Percentiles rank a stretch among this genome's conserved stretches.
phyloP scores from a whole-genome alignment of 2,888 invertebrate genomes.

The Mesoligia furuncula region DNA sequence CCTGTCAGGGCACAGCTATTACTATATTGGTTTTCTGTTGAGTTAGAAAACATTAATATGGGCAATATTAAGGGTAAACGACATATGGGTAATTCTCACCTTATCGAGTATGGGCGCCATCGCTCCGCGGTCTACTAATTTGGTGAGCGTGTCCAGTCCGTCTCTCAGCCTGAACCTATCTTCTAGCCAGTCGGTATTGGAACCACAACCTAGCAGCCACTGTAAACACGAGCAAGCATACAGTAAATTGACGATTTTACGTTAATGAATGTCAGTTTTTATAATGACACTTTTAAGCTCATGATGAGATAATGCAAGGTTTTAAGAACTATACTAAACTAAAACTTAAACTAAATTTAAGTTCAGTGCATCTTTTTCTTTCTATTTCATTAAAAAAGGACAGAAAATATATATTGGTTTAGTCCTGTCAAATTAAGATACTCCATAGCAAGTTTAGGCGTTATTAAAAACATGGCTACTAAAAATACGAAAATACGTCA shows the following conservation, averaged over 20 bases:
- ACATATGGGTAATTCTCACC: conserved; percentile 68
- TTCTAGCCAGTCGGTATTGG: conserved; percentile 85
- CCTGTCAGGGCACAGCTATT: background rate
- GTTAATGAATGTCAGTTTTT: background rate
- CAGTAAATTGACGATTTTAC: background rate
- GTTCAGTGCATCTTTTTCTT: no score
- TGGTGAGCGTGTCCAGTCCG: conserved; percentile 77
- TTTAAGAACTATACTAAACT: no score
- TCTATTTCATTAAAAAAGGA: no score
- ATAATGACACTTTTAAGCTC: background rate
- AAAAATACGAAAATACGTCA: no score
- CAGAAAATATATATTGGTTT: no score
- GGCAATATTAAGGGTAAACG: background rate
- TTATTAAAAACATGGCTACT: no score
- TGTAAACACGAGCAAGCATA: conserved; percentile 55
- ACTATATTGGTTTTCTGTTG: background rate
- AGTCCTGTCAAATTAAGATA: no score
- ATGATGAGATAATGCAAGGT: no score
- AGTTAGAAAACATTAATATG: background rate
- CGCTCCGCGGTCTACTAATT: conserved; percentile 80
- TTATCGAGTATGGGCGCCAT: conserved; percentile 84
- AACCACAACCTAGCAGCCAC: conserved; percentile 81
- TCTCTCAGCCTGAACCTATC: conserved; percentile 70
- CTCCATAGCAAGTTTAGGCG: no score
- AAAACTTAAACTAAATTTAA: no score